phyloP scores from a whole-genome alignment of 1,140 invertebrate genomes.

The Drosophila virilis region DNA sequence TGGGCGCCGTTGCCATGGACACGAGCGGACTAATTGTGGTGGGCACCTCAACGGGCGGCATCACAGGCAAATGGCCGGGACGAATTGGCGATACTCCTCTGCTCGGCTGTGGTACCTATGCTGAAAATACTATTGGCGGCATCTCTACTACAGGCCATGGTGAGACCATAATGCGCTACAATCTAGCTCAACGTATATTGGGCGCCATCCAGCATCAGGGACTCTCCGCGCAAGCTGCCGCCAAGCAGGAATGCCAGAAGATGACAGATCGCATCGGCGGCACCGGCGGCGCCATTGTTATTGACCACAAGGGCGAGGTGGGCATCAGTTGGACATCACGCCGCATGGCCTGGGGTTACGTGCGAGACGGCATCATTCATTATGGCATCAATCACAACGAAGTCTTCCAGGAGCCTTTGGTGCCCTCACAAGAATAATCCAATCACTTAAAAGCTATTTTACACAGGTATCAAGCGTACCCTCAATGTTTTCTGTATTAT shows the following conservation, averaged over 20 bases:
- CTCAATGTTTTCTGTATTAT: not conserved
- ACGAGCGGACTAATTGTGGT: slow-evolving; percentile 64
- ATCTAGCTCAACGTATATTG: slow-evolving; percentile 90
- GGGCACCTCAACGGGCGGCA: slow-evolving; percentile 91
- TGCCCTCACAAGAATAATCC: not conserved
- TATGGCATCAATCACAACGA: slow-evolving; percentile 87
- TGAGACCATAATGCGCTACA: slow-evolving; percentile 84
- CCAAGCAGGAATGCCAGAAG: slow-evolving; percentile 85
- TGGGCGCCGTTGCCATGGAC: slow-evolving; percentile 91
- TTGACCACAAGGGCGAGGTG: slow-evolving; percentile 88
- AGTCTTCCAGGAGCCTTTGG: slow-evolving; percentile 59
- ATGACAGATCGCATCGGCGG: slow-evolving; percentile 89
- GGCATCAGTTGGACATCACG: slow-evolving; percentile 89
- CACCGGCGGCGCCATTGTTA: slow-evolving; percentile 91
- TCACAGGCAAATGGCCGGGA: slow-evolving; percentile 92
- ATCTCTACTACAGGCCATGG: slow-evolving; percentile 90
- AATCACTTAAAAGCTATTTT: not conserved
- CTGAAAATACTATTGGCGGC: slow-evolving; percentile 88
- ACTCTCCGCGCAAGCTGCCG: slow-evolving; percentile 86
- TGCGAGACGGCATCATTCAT: slow-evolving; percentile 86
- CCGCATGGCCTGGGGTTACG: slow-evolving; percentile 92
- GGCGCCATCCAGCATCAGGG: slow-evolving; percentile 86
- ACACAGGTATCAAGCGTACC: not conserved
- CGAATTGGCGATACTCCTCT: slow-evolving; percentile 92
- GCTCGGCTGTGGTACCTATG: slow-evolving; percentile 90